phyloP scores from a whole-genome alignment of 2,113 vertebrate species.

The Etheostoma cragini region DNA sequence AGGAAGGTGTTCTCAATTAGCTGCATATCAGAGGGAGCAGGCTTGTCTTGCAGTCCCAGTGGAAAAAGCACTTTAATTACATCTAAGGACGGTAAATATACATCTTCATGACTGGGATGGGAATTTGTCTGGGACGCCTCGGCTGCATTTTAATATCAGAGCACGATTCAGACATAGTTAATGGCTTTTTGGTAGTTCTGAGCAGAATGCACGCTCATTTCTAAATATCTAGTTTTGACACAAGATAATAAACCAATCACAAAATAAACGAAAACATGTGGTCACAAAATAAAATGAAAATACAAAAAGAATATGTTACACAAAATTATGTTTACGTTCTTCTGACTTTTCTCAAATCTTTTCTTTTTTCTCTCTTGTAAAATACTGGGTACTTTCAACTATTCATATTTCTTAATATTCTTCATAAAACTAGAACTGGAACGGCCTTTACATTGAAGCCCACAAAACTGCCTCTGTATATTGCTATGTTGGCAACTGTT shows the following conservation, averaged over 20 bases:
- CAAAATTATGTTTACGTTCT: no score
- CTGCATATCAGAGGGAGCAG: slow-evolving; percentile 50
- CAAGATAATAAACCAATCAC: no score
- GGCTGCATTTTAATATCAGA: slow-evolving; percentile 21
- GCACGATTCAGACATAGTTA: neutral
- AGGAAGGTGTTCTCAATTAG: slow-evolving; percentile 68
- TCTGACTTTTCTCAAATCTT: neutral
- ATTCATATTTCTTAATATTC: neutral
- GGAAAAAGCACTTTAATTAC: slow-evolving; percentile 70
- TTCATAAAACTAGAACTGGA: neutral
- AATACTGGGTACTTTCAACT: neutral
- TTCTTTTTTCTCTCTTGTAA: neutral
- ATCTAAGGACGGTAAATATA: slow-evolving; percentile 57
- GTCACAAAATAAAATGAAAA: no score
- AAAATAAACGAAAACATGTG: no score
- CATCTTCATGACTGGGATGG: slow-evolving; percentile 19
- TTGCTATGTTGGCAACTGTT: no score
- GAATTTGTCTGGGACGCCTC: slow-evolving; percentile 24
- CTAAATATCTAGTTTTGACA: neutral
- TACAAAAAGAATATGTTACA: no score
- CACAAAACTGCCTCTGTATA: no score
- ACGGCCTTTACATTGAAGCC: no score
- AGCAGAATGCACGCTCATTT: neutral
- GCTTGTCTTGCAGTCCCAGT: slow-evolving; percentile 40
- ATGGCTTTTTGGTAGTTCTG: neutral